These are phyloP conservation scores for Drosophila helvetica DNA, from an alignment of 2,888 invertebrate genomes.

Conservation along the genomic window DNA sequence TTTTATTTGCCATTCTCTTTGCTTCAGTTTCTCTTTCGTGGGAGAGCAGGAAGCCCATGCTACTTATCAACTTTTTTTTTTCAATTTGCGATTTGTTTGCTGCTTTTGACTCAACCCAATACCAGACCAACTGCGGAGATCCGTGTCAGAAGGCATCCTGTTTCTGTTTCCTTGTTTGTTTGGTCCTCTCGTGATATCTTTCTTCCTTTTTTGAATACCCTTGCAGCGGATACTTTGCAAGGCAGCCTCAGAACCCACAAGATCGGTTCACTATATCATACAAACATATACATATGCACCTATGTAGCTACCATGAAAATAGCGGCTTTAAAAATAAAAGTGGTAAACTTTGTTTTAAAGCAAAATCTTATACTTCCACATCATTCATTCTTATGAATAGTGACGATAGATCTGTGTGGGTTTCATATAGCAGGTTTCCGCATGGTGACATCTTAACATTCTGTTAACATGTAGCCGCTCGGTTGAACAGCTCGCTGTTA, in stretches of 20 bases:
- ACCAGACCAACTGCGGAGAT: background rate
- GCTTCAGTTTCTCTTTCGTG: slow-evolving; percentile 16
- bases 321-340: no score
- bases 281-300: no score
- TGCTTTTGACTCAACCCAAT: slow-evolving; percentile 14
- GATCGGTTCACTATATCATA: no score
- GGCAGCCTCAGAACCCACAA: background rate
- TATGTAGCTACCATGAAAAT: no score
- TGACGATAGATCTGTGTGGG: no score
- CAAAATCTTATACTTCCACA: no score
- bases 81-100: slow-evolving; percentile 72
- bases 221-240: background rate
- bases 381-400: no score
- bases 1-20: slow-evolving; percentile 71
- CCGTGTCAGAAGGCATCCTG: slow-evolving; percentile 32
- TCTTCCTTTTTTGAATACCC: background rate
- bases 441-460: no score
- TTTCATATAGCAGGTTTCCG: no score
- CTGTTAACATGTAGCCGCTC: no score
- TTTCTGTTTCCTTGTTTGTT: slow-evolving; percentile 52
- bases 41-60: slow-evolving; percentile 12
- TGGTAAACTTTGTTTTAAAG: no score
- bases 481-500: no score
- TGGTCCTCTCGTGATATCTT: background rate
- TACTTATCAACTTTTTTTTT: slow-evolving; percentile 54